Conservation (phyloP, 2,113 vertebrate species). For the Otocyon megalotis region DNA sequence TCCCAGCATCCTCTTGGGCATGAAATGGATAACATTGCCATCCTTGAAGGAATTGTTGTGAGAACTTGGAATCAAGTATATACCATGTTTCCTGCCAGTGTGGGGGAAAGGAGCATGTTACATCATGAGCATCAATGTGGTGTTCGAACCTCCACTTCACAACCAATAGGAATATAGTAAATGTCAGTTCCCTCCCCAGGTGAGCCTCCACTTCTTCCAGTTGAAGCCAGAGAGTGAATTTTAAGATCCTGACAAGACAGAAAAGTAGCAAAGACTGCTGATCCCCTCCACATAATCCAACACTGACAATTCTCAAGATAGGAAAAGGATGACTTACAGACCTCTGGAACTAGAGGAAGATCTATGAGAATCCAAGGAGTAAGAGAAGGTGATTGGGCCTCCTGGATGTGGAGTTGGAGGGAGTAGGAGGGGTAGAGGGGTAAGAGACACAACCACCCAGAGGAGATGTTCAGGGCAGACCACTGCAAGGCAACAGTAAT, state of each 20-base stretch:
- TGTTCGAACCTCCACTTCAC: not conserved
- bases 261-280: not conserved
- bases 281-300: not conserved
- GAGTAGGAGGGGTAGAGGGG: fast-evolving
- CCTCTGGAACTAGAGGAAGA: not conserved
- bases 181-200: fast-evolving
- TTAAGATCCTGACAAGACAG: not conserved
- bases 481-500: not conserved
- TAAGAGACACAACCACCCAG: fast-evolving
- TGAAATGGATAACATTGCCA: not conserved
- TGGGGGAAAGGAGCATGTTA: fast-evolving
- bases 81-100: not conserved
- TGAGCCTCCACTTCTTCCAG: not conserved
- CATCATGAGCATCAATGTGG: not conserved
- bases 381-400: not conserved
- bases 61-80: not conserved
- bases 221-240: not conserved
- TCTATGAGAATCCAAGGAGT: not conserved
- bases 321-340: not conserved
- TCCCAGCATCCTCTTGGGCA: not conserved
- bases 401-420: not conserved
- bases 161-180: fast-evolving
- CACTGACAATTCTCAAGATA: not conserved
- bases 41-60: not conserved
- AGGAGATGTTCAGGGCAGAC: not conserved